Conservation (phyloP, 1,140 invertebrate species). For the Drosophila novamexicana region DNA sequence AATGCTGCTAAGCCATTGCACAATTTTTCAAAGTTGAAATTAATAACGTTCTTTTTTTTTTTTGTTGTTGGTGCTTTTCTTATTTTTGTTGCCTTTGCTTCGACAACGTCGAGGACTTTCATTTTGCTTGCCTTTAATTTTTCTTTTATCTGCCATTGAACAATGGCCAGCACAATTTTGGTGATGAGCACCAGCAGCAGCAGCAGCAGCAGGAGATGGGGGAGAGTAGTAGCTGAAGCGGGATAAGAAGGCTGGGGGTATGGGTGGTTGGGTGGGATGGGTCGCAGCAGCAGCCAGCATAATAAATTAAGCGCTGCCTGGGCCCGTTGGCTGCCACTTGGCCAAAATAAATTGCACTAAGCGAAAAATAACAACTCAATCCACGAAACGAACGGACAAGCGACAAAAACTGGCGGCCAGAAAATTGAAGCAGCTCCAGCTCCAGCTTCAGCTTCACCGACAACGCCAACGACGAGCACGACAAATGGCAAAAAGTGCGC, state of each 20-base stretch:
- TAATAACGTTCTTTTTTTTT: conserved; percentile 61
- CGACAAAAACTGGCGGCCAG: conserved; percentile 80
- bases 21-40: conserved; percentile 82
- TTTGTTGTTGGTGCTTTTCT: conserved; percentile 9
- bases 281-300: conserved; percentile 56
- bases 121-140: conserved; percentile 80
- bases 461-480: conserved; percentile 23
- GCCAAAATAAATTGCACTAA: conserved; percentile 83
- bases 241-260: conserved; percentile 5
- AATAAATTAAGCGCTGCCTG: conserved; percentile 81
- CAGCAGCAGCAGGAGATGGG: neutral
- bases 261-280: neutral
- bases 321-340: conserved; percentile 73
- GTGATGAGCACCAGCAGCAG: conserved; percentile 39
- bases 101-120: conserved; percentile 48
- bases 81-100: conserved; percentile 7
- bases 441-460: conserved; percentile 6
- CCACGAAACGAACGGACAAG: conserved; percentile 58
- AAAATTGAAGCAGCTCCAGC: conserved; percentile 76
- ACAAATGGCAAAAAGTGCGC: conserved; percentile 79
- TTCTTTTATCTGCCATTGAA: conserved; percentile 83
- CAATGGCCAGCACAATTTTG: conserved; percentile 75
- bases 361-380: conserved; percentile 83
- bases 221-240: conserved; percentile 5
- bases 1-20: conserved; percentile 66